A percentile compares a stretch with the other conserved stretches of the same genome.
These are phyloP conservation scores for Seladonia tumulorum DNA, from an alignment of 2,888 invertebrate genomes.

Conservation along the genomic window DNA sequence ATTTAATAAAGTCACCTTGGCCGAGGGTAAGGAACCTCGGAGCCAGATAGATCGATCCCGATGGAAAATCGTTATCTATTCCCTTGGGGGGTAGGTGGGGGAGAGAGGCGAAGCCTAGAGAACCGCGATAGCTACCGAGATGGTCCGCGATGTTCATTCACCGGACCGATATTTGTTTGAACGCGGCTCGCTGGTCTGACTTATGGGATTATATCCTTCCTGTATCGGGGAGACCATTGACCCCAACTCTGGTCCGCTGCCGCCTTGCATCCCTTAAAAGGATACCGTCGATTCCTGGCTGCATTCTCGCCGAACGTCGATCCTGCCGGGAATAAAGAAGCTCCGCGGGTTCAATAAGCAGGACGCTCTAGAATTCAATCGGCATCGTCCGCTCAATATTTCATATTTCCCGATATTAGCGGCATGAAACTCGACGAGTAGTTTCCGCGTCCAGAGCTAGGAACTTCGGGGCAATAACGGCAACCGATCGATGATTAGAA, in stretches of 20 bases:
- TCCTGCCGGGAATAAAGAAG: slow-evolving; percentile 52
- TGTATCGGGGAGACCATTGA: slow-evolving; percentile 37
- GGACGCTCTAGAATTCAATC: slow-evolving; percentile 54
- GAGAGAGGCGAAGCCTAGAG: not conserved
- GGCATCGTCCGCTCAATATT: slow-evolving; percentile 55
- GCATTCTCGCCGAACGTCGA: slow-evolving; percentile 44
- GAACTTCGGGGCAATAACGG: slow-evolving; percentile 29
- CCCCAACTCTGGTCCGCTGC: not conserved
- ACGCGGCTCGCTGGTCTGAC: slow-evolving; percentile 37
- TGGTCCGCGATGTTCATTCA: slow-evolving; percentile 7
- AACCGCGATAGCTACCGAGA: not conserved
- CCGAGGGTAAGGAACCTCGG: not conserved
- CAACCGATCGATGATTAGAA: slow-evolving; percentile 39
- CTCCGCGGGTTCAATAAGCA: slow-evolving; percentile 49
- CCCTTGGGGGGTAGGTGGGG: no score
- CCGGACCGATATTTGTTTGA: slow-evolving; percentile 45
- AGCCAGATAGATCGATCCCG: slow-evolving; percentile 33
- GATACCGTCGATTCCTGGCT: slow-evolving; percentile 43
- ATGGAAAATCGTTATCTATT: slow-evolving; percentile 40
- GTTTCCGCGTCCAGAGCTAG: slow-evolving; percentile 17
- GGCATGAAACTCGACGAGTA: slow-evolving; percentile 39
- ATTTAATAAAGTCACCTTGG: slow-evolving; percentile 41
- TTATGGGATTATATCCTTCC: slow-evolving; percentile 46
- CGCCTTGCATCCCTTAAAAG: slow-evolving; percentile 23
- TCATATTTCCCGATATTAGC: slow-evolving; percentile 60